Conservation (phyloP, 2,888 invertebrate genomes). For the Coleophora deauratella region DNA sequence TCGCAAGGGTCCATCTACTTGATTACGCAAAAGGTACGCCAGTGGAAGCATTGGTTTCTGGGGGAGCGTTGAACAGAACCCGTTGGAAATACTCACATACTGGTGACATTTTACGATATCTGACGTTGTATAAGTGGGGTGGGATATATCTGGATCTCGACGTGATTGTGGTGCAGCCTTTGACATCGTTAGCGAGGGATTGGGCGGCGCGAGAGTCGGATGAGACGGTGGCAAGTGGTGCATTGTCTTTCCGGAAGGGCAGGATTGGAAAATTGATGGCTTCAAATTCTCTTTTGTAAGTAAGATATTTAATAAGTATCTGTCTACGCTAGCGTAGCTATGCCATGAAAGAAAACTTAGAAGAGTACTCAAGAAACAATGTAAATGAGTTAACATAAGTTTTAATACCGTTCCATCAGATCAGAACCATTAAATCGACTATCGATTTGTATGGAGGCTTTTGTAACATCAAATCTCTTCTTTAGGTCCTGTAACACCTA, state of each 20-base stretch:
- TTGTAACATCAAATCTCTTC: too few relatives aligned
- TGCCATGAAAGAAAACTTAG: too few relatives aligned
- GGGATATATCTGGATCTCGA: conserved; percentile 86
- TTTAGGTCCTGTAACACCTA: too few relatives aligned
- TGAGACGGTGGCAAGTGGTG: conserved; percentile 77
- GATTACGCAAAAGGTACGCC: conserved; percentile 72
- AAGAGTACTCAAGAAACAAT: too few relatives aligned
- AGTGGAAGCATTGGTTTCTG: conserved; percentile 66
- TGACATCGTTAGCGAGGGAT: conserved; percentile 70
- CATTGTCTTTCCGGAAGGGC: conserved; percentile 72
- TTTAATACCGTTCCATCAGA: too few relatives aligned
- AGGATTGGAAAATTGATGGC: conserved; percentile 27
- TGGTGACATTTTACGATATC: conserved; percentile 77
- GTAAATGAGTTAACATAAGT: too few relatives aligned
- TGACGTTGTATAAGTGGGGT: conserved; percentile 83
- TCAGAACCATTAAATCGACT: too few relatives aligned
- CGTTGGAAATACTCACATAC: conserved; percentile 75
- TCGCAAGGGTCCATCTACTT: conserved; percentile 61
- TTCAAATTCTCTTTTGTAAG: conserved; percentile 23
- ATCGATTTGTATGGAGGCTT: too few relatives aligned
- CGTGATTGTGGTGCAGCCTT: conserved; percentile 76
- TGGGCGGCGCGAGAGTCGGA: conserved; percentile 77
- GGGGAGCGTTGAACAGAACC: conserved; percentile 62
- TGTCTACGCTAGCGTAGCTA: too few relatives aligned
- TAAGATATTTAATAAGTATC: conserved; percentile 1